These are phyloP conservation scores for Perodicticus potto DNA, from an alignment of 2,797 vertebrate genomes.

Conservation along the genomic window DNA sequence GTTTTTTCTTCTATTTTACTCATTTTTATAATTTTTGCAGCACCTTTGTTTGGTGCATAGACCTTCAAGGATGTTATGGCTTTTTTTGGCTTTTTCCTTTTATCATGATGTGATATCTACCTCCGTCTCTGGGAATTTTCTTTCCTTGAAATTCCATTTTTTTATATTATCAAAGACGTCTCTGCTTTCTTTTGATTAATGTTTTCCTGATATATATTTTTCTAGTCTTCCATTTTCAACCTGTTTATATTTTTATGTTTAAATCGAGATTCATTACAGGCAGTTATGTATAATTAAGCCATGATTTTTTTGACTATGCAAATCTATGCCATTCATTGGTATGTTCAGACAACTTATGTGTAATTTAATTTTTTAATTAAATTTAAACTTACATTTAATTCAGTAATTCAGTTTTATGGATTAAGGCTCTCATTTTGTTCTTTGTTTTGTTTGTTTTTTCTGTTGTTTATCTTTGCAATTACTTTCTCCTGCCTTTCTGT, in stretches of 20 bases:
- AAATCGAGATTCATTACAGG: not conserved
- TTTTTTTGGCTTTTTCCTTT: not conserved
- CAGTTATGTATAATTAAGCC: not conserved
- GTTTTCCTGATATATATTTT: not conserved
- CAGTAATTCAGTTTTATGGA: not conserved
- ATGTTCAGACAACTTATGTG: not conserved
- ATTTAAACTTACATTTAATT: not conserved
- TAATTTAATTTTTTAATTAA: not conserved
- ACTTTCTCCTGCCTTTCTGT: not conserved
- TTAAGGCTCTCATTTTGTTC: not conserved
- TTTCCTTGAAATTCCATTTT: not conserved
- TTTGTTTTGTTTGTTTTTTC: not conserved
- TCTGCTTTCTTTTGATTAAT: not conserved
- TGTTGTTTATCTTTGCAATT: not conserved
- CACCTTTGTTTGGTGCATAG: not conserved
- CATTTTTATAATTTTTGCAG: not conserved
- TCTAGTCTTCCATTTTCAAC: not conserved
- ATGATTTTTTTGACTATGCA: not conserved
- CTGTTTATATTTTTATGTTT: not conserved
- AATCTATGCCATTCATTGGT: not conserved
- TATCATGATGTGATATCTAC: not conserved
- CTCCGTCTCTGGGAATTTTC: not conserved
- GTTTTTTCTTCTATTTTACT: slow-evolving; percentile 39
- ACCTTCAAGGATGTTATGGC: not conserved
- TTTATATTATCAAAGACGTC: not conserved